These are phyloP conservation scores for Hypercompe scribonia DNA, from an alignment of 2,888 invertebrate species.

Conservation along the genomic window DNA sequence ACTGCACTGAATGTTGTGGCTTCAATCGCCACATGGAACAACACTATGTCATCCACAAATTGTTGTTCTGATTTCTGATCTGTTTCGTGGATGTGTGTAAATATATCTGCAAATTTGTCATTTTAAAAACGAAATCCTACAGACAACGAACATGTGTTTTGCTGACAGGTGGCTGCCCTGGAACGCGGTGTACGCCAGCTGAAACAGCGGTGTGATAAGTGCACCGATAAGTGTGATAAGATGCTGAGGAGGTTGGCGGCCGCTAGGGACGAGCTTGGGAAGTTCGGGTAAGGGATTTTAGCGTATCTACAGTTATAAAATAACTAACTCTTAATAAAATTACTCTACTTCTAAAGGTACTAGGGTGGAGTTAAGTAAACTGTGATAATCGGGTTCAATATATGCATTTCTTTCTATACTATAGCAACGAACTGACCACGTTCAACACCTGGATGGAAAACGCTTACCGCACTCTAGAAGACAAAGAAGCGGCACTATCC, in stretches of 20 bases:
- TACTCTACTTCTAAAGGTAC: background rate
- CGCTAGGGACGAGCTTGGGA: conserved; percentile 95
- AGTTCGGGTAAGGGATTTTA: conserved; percentile 88
- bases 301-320: background rate
- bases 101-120: background rate
- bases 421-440: conserved; percentile 91
- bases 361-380: background rate
- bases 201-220: conserved; percentile 93
- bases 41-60: background rate
- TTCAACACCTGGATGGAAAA: conserved; percentile 95
- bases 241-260: conserved; percentile 91
- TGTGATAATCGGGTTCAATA: background rate
- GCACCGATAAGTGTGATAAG: conserved; percentile 92
- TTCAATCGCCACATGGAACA: background rate
- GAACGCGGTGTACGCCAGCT: conserved; percentile 95
- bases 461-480: conserved; percentile 92
- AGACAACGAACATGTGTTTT: background rate
- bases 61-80: background rate
- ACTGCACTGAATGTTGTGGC: too few relatives aligned
- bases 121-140: background rate
- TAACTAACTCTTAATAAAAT: background rate
- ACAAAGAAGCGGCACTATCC: conserved; percentile 93
- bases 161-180: conserved; percentile 89
- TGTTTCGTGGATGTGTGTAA: too few relatives aligned
- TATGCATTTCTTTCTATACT: conserved; percentile 27